A percentile compares a stretch with the other conserved stretches of the same genome.
Conservation (phyloP, 2,888 invertebrate species). For the Xanthostigma xanthostigma region DNA sequence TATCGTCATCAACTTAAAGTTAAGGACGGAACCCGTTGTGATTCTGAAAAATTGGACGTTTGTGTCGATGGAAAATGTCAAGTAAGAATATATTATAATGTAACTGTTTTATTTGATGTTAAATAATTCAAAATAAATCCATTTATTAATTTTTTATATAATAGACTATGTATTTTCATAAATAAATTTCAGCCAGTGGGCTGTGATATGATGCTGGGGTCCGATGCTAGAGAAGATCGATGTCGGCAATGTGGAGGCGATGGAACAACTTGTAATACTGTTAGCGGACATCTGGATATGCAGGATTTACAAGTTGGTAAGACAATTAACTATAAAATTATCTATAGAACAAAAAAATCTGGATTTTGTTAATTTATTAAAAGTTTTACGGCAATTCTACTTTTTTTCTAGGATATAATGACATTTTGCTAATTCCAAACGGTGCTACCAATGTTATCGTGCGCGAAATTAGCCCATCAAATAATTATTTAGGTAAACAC, state of each 20-base stretch:
- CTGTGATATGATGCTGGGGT: slow-evolving; percentile 89
- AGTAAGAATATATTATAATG: slow-evolving; percentile 38
- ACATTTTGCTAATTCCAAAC: slow-evolving; percentile 75
- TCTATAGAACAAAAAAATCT: not conserved
- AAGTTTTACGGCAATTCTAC: no score
- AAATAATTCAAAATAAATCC: not conserved
- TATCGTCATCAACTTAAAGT: slow-evolving; percentile 70
- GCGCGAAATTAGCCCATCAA: slow-evolving; percentile 63
- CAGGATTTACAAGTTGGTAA: slow-evolving; percentile 60
- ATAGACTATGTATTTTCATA: no score
- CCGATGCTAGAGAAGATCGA: slow-evolving; percentile 70
- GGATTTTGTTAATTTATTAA: no score
- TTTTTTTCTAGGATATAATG: slow-evolving; percentile 71
- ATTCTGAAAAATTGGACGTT: slow-evolving; percentile 70
- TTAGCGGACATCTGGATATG: slow-evolving; percentile 51
- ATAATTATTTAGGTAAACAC: slow-evolving; percentile 71
- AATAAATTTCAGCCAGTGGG: slow-evolving; percentile 58
- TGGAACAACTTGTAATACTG: slow-evolving; percentile 72
- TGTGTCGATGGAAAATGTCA: slow-evolving; percentile 90
- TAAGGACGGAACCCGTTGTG: slow-evolving; percentile 71
- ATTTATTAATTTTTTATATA: not conserved
- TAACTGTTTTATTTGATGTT: not conserved
- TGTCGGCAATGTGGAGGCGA: slow-evolving; percentile 89
- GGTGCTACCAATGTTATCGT: slow-evolving; percentile 86
- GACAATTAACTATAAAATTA: slow-evolving; percentile 12